Evolutionary conservation across 2,113 vertebrate genomes (phyloP).

Genomic region (Chlamydotis undulata): DNA sequence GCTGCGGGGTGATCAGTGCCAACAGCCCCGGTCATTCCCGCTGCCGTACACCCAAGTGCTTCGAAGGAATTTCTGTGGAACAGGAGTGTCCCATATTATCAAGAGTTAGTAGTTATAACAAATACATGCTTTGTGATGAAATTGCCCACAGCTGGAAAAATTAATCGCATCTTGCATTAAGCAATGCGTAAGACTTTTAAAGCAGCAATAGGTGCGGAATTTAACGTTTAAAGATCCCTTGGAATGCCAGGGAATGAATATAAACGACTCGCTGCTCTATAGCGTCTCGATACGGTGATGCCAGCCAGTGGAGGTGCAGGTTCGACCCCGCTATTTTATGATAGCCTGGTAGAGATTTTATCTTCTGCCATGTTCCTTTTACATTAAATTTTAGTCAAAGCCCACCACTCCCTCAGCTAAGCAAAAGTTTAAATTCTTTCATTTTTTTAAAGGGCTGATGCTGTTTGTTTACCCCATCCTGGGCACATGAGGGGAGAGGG

Average conservation of each 20-base stretch:
- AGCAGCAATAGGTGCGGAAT: constrained; percentile 36
- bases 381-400: background rate
- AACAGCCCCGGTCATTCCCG: background rate
- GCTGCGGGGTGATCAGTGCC: background rate
- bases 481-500: background rate
- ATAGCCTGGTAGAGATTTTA: constrained; percentile 57
- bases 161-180: constrained; percentile 39
- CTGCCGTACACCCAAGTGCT: background rate
- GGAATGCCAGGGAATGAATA: constrained; percentile 65
- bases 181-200: constrained; percentile 38
- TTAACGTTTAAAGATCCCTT: constrained; percentile 52
- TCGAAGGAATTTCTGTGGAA: background rate
- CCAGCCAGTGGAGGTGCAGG: constrained; percentile 7
- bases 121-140: constrained; percentile 44
- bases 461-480: background rate
- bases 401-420: background rate
- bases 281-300: background rate
- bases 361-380: background rate
- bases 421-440: background rate
- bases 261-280: background rate
- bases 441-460: background rate
- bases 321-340: constrained; percentile 2
- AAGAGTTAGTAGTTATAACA: constrained; percentile 31
- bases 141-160: constrained; percentile 28
- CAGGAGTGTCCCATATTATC: background rate